Conservation (phyloP, 2,113 vertebrate species). For the Phasianus colchicus region DNA sequence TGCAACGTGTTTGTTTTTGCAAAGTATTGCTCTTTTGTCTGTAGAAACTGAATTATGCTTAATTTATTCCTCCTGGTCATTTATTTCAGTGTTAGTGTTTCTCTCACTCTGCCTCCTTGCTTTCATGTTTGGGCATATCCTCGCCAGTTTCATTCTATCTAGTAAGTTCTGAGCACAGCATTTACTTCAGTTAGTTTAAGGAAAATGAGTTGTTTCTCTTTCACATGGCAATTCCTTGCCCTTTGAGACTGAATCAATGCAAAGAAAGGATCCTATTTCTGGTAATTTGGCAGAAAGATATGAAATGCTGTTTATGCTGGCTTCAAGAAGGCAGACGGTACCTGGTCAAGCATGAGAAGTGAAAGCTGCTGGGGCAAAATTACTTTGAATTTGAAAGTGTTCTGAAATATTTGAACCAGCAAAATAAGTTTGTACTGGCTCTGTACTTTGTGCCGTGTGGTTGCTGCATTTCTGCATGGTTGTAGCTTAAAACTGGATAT, state of each 20-base stretch:
- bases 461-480: conserved; percentile 16
- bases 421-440: conserved; percentile 16
- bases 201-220: neutral
- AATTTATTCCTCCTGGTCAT: neutral
- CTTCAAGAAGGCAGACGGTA: conserved; percentile 28
- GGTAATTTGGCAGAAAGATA: conserved; percentile 21
- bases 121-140: neutral
- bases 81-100: neutral
- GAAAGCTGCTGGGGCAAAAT: conserved; percentile 27
- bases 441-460: neutral
- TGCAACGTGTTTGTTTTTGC: neutral
- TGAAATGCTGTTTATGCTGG: conserved; percentile 40
- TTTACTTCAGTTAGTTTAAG: conserved; percentile 30
- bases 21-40: neutral
- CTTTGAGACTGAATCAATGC: neutral
- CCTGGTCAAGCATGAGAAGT: conserved; percentile 24
- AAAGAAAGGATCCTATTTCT: conserved; percentile 6
- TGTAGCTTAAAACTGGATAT: neutral
- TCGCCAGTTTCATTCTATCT: neutral
- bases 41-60: neutral
- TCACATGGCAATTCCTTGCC: neutral
- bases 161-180: neutral
- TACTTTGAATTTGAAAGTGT: neutral
- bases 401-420: conserved; percentile 5
- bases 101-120: neutral